These are phyloP conservation scores for Pachyrhynchus sulphureomaculatus DNA, from an alignment of 1,140 invertebrate genomes.

Conservation along the genomic window DNA sequence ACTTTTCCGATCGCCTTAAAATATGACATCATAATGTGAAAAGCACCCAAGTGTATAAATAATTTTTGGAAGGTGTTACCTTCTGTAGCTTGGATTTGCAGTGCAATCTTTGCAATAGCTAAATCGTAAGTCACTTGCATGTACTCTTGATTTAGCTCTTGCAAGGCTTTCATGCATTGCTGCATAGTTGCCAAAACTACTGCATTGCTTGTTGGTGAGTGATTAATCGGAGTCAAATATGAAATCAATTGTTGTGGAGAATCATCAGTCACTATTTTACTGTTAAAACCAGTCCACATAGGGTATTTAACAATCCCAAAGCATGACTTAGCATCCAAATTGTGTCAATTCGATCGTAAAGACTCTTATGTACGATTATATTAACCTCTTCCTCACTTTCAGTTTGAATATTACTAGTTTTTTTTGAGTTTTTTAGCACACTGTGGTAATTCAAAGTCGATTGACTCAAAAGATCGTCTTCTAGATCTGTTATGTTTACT, in stretches of 20 bases:
- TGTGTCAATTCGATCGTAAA: slow-evolving; percentile 19
- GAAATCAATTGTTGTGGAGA: slow-evolving; percentile 31
- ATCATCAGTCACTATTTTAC: slow-evolving; percentile 29
- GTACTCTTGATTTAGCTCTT: slow-evolving; percentile 41
- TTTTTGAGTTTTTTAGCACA: slow-evolving; percentile 20
- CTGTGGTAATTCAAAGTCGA: slow-evolving; percentile 14
- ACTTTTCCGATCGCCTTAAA: slow-evolving; percentile 55
- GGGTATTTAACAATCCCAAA: slow-evolving; percentile 26
- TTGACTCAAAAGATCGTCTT: slow-evolving; percentile 29
- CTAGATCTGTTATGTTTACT: not conserved
- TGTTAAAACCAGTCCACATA: slow-evolving; percentile 40
- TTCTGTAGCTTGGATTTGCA: slow-evolving; percentile 49
- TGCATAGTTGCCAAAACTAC: slow-evolving; percentile 47
- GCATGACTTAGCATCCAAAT: slow-evolving; percentile 33
- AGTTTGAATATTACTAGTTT: slow-evolving; percentile 23
- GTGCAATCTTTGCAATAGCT: slow-evolving; percentile 43
- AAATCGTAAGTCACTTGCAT: slow-evolving; percentile 39
- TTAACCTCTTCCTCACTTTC: slow-evolving; percentile 3
- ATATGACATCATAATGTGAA: slow-evolving; percentile 55
- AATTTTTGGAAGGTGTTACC: slow-evolving; percentile 48
- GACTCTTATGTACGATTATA: slow-evolving; percentile 10
- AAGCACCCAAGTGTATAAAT: slow-evolving; percentile 54
- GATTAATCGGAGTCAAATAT: slow-evolving; percentile 44
- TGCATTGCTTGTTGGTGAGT: slow-evolving; percentile 39
- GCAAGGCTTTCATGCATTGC: slow-evolving; percentile 37